Percentiles rank a stretch among this genome's conserved stretches.
phyloP scores from a whole-genome alignment of 2,113 vertebrate genomes.

The Rafetus swinhoei region DNA sequence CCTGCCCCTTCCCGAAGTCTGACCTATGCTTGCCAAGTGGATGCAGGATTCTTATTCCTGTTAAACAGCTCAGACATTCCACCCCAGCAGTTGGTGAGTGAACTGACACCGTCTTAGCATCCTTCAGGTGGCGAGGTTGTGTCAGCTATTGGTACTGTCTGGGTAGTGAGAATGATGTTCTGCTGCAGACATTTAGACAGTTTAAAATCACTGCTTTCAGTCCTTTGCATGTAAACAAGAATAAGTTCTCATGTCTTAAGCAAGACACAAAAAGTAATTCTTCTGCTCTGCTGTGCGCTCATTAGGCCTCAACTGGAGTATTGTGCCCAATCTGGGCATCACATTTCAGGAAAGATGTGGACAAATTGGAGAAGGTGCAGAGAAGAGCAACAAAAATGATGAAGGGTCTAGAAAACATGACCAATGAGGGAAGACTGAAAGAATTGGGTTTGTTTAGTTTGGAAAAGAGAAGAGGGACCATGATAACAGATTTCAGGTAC shows the following conservation, averaged over 20 bases:
- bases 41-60: not conserved
- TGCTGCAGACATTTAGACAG: not conserved
- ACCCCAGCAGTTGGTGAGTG: not conserved
- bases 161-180: fast-evolving
- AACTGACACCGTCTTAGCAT: not conserved
- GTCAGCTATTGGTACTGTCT: not conserved
- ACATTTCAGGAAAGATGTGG: no score
- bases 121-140: not conserved
- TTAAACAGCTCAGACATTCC: not conserved
- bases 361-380: no score
- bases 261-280: no score
- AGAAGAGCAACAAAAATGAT: no score
- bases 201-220: not conserved
- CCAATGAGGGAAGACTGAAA: no score
- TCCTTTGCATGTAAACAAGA: not conserved
- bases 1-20: fast-evolving
- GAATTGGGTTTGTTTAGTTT: no score
- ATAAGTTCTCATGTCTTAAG: not conserved
- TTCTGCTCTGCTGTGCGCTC: no score
- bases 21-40: not conserved
- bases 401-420: no score
- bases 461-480: no score
- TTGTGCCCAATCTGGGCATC: no score
- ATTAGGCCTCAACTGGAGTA: no score
- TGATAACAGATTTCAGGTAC: no score